These are phyloP conservation scores for Pteria penguin DNA, from an alignment of 2,888 invertebrate species.

Conservation along the genomic window DNA sequence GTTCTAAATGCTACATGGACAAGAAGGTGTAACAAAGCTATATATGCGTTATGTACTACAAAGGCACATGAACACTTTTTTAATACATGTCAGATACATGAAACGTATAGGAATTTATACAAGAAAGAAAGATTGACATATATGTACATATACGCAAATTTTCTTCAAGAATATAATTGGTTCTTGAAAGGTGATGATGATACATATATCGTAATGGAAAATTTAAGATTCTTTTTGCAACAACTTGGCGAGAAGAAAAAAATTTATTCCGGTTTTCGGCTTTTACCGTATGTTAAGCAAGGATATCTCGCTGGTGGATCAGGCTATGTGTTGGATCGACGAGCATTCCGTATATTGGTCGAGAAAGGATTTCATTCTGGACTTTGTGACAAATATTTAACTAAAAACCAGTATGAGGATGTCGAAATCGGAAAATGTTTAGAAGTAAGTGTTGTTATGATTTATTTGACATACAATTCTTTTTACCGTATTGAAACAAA, in stretches of 20 bases:
- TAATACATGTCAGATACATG: constrained; percentile 87
- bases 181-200: constrained; percentile 98
- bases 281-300: constrained; percentile 54
- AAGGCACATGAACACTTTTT: constrained; percentile 85
- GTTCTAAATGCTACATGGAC: constrained; percentile 88
- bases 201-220: constrained; percentile 97
- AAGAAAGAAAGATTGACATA: constrained; percentile 97
- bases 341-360: constrained; percentile 87
- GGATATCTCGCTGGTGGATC: constrained; percentile 81
- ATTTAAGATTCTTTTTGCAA: constrained; percentile 85
- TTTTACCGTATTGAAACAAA: too few relatives aligned
- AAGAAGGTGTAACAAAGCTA: constrained; percentile 53
- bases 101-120: constrained; percentile 95
- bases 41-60: constrained; percentile 80
- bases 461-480: too few relatives aligned
- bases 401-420: constrained; percentile 66
- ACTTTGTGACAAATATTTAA: constrained; percentile 29
- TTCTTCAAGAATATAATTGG: constrained; percentile 93
- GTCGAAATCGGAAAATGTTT: constrained; percentile 68
- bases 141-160: constrained; percentile 89
- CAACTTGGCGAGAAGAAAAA: constrained; percentile 84
- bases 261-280: constrained; percentile 85
- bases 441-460: too few relatives aligned
- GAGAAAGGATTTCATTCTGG: constrained; percentile 81
- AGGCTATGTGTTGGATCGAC: constrained; percentile 94